Evolutionary conservation across 2,888 invertebrate genomes (phyloP).

Genomic region (Lithophane ornitopus): DNA sequence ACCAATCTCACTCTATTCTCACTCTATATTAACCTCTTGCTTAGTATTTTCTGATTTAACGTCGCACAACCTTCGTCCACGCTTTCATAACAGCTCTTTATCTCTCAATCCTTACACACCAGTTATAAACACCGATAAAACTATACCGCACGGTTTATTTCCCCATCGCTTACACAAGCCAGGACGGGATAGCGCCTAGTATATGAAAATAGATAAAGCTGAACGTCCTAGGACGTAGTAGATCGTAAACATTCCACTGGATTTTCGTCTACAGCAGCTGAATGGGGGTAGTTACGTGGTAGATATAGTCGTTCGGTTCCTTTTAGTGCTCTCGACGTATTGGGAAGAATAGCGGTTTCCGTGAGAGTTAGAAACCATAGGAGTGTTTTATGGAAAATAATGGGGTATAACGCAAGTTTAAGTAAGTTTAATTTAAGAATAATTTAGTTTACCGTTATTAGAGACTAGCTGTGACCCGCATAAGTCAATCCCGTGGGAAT

Average conservation of each 20-base stretch:
- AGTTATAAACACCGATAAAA: slow-evolving; percentile 41
- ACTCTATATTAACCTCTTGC: too few species aligned
- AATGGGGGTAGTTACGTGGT: slow-evolving; percentile 17
- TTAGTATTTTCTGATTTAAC: not conserved
- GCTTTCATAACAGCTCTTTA: not conserved
- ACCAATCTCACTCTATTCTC: too few species aligned
- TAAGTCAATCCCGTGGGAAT: too few species aligned
- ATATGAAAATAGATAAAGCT: slow-evolving; percentile 43
- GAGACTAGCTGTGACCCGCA: too few species aligned
- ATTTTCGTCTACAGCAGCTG: slow-evolving; percentile 45
- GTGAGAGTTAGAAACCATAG: not conserved
- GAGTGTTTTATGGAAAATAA: not conserved
- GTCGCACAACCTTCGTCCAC: not conserved
- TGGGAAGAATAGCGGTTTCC: not conserved
- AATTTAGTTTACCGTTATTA: not conserved
- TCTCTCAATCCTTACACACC: not conserved
- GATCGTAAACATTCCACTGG: slow-evolving; percentile 56
- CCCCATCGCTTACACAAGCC: not conserved
- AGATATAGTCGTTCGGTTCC: slow-evolving; percentile 13
- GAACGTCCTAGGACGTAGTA: slow-evolving; percentile 20
- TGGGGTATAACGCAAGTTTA: not conserved
- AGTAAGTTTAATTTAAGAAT: not conserved
- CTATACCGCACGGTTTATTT: slow-evolving; percentile 23
- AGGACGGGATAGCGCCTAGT: slow-evolving; percentile 42
- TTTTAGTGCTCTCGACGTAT: slow-evolving; percentile 12